Base-by-base conservation (phyloP, 1,140 invertebrate genomes). In the Drosophila murphyi region DNA sequence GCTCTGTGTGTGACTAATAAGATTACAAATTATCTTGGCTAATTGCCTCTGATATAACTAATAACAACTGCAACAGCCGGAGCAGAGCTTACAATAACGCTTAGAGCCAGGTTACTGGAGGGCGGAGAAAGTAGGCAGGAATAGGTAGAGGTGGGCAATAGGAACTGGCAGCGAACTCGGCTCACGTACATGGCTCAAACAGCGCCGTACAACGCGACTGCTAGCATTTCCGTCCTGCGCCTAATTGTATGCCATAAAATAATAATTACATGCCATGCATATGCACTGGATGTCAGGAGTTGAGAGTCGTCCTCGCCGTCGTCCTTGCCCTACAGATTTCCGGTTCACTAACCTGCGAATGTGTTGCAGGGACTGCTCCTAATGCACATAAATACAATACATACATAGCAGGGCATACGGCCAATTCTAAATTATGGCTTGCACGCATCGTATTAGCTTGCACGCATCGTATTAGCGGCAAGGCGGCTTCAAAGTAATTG, bases 201-300 rank as follows among this genome's bases (percentile, higher is more conserved):
- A 35, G n/a, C 32, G 51, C 55, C 29, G 29, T 45, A 31, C 39
- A 51, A 76, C 69, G 67, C 79, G 78, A 73, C 63, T 52, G 34
- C 20, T 32, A 47, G 54, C 45, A 71, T 55, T 64, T 72, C 62
- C 56, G 68, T 37, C 47, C 54, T 78, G 75, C 78, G 75, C 75
- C 82, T 86, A 86, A 86, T 86, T 86, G 78, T 86, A 81, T 78
- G 82, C 82, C 79, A 86, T 86, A 86, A 86, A 86, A 86, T 86
- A 86, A 86, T 86, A 86, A 86, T 86, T 86, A 86, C 78, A 86
- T 67, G 71, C 70, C 74, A 70, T 86, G 82, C 82, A 85, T 83
- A 80, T 80, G 76, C 73, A 70, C 51, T 68, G 51, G 57, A 60
- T 45, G 39, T 32, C 57, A n/a, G 34, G 7, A 48, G 51, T 54